Base-by-base conservation (phyloP, 1,140 invertebrate genomes). In the Tetragnatha versicolor region DNA sequence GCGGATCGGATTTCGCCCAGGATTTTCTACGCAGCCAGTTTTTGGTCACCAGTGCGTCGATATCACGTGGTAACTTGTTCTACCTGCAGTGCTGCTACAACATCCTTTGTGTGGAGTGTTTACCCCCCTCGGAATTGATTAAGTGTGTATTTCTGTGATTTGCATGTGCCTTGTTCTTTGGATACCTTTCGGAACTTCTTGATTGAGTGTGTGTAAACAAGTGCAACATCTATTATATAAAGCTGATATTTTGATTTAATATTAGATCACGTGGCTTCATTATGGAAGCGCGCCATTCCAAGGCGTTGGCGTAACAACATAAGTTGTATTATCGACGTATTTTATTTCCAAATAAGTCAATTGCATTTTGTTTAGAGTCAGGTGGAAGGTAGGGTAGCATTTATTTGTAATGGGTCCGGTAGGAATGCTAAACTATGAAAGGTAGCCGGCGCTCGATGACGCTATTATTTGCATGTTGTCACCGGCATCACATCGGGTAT, bases 241-340 rank as follows among this genome's bases (percentile, higher is more conserved):
- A 49, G 55, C 42, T 27, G 42, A 39, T 39, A 39, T 66, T 27
- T 29, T 20, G 31, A 3, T 49, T 17, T 66, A 3, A 22, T 25
- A 33, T 25, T 37, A 69, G 78, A 65, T 79, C 78, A 79, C 78
- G 78, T 79, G 78, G 53, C 33, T 79, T 70, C 78, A 70, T 72
- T 72, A 60, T 69, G 66, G 35, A 70, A 79, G 55, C 65, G 78
- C 78, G 78, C 78, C 78, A 79, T 79, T 69, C 69, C 78, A 72
- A 79, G 78, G 78, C 78, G 78, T 79, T 79, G 78, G 58, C 78
- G 73, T 76, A 66, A 51, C 27, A 76, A 76, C 73, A 76, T 65
- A 76, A 39, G 20, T 47, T 31, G 29, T 22, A 60, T 65, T 65
- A 25, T 49, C 17, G 35, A 53, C 73, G 39, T 65, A n/a, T n/a